Conservation (phyloP, 2,888 invertebrate species). For the Dicyrtomina minuta region DNA sequence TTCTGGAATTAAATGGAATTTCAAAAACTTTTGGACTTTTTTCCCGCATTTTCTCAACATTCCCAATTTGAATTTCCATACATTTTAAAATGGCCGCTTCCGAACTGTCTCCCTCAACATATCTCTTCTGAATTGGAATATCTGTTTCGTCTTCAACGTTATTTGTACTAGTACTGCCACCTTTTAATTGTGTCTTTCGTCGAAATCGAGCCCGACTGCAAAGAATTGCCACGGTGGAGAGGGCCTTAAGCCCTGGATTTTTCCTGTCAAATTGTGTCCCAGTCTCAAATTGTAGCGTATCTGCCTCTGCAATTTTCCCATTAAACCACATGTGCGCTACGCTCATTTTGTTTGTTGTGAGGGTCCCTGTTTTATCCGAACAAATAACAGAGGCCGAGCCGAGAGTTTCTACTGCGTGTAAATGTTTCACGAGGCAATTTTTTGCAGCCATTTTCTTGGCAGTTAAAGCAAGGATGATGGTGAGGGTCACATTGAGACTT, state of each 20-base stretch:
- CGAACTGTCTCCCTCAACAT: conserved; percentile 46
- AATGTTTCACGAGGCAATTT: conserved; percentile 66
- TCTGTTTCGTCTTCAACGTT: conserved; percentile 57
- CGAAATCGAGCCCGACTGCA: conserved; percentile 73
- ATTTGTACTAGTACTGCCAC: too few relatives aligned
- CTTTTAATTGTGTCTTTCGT: conserved; percentile 58
- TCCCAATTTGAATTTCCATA: conserved; percentile 79
- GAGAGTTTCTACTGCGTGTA: conserved; percentile 96
- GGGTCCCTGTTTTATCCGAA: conserved; percentile 98
- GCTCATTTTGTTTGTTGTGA: conserved; percentile 63
- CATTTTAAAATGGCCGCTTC: conserved; percentile 71
- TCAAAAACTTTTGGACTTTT: conserved; percentile 46
- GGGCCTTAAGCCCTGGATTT: conserved; percentile 57
- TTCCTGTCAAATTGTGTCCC: conserved; percentile 43
- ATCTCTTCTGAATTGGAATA: conserved; percentile 56
- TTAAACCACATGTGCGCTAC: conserved; percentile 80
- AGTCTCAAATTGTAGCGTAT: conserved; percentile 59
- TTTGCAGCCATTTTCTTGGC: conserved; percentile 99
- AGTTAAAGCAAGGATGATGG: conserved; percentile 79
- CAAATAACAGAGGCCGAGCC: conserved; percentile 99
- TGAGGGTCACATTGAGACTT: conserved; percentile 61
- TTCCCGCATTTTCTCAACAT: conserved; percentile 69
- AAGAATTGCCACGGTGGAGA: conserved; percentile 66
- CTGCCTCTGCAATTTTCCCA: conserved; percentile 66
- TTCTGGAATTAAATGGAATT: conserved; percentile 49